Base-by-base conservation (phyloP, 2,113 vertebrate species). In the Egretta garzetta region DNA sequence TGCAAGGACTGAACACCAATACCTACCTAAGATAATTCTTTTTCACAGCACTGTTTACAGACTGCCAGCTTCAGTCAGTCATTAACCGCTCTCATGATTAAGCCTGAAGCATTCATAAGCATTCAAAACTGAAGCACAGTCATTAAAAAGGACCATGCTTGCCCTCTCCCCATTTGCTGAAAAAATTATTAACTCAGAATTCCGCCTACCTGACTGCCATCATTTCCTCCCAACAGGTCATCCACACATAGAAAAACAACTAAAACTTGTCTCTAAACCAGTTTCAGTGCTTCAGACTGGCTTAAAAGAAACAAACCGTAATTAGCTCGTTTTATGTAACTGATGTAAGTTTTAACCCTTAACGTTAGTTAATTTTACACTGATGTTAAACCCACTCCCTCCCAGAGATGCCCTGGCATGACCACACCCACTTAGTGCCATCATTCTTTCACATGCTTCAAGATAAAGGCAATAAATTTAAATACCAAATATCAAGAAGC, bases 91-190 rank as follows among this genome's bases (percentile, higher is more conserved):
- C 80, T 59, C 72, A 83, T 33, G 47, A 95, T 74, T 81, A 88
- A 92, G 62, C 72, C 93, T 63, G 47, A 95, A 79, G 77, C 56
- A 84, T 66, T 86, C 83, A 59, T 35, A 81, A 86, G 68, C 43
- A 89, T 35, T 88, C 86, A 71, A 39, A 95, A 95, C 71, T 7
- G 17, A 97, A 96, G 75, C 80, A 86, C 28, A 66, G 58, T 58
- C 81, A 89, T 59, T 84, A 80, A 35, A 80, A 92, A 86, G 37
- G 41, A 88, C 86, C 55, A 47, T 5, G 8, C 39, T 72, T 56
- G 37, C 23, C 4, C 63, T 84, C 41, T 90, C 73, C 30, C 53
- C 73, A 14, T 68, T 75, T 79, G 88, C 90, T 85, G 30, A 84
- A 55, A 68, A 88, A 49, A 43, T 58, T 85, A 94, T 93, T 83